These are phyloP conservation scores for Mylabris sibirica DNA, from an alignment of 2,888 invertebrate species.

Conservation along the genomic window DNA sequence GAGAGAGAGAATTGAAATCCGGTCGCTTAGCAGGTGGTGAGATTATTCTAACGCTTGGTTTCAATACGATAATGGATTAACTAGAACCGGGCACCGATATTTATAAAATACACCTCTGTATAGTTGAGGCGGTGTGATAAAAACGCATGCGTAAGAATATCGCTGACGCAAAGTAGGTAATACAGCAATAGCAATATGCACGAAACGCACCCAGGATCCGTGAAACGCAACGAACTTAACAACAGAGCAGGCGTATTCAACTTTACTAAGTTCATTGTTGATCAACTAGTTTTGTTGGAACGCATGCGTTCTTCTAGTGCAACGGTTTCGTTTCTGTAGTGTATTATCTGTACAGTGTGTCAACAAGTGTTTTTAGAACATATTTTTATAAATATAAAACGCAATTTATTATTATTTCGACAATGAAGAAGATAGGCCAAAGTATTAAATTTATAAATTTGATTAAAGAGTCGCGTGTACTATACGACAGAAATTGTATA, in stretches of 20 bases:
- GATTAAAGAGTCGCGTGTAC: neutral
- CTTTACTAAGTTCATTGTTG: slow-evolving; percentile 2
- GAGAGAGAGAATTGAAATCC: neutral
- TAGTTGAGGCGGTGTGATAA: neutral
- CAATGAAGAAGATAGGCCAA: neutral
- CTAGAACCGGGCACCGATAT: neutral
- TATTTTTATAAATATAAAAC: neutral
- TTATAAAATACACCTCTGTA: neutral
- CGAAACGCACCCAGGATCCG: neutral
- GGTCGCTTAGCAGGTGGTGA: neutral
- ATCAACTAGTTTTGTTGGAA: neutral
- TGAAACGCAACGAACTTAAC: neutral
- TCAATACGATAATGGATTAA: neutral
- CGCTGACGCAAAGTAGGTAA: neutral
- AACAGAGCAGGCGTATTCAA: neutral
- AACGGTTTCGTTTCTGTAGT: neutral
- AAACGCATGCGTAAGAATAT: slow-evolving; percentile 1
- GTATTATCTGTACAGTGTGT: neutral
- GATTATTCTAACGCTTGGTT: neutral
- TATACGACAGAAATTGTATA: neutral
- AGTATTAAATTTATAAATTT: neutral
- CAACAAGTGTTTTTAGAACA: neutral
- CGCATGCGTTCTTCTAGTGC: neutral
- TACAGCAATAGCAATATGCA: neutral
- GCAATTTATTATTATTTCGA: neutral